phyloP scores from a whole-genome alignment of 2,888 invertebrate genomes.

The Tachina lurida region DNA sequence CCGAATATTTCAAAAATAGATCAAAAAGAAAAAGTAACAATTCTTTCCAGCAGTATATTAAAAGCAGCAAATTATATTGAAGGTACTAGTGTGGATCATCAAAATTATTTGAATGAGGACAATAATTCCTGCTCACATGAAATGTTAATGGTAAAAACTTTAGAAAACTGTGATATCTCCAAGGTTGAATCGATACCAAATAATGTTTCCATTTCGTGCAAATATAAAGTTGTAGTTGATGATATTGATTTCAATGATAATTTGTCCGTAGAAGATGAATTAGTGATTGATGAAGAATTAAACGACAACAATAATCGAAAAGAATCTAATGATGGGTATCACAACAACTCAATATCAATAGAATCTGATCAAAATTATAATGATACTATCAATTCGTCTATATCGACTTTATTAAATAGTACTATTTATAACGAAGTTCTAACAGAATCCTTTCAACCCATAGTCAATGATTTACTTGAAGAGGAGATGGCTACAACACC shows the following conservation, averaged over 20 bases:
- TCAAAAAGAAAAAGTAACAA: not conserved
- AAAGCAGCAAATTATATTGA: not conserved
- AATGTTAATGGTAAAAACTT: not conserved
- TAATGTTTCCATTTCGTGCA: not conserved
- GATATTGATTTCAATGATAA: constrained; percentile 28
- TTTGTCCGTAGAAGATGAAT: constrained; percentile 38
- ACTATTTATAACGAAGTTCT: constrained; percentile 53
- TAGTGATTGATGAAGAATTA: constrained; percentile 44
- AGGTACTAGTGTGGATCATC: not conserved
- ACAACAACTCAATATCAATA: not conserved
- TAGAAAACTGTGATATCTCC: not conserved
- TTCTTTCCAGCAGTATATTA: not conserved
- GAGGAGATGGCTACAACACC: not conserved
- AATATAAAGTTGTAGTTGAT: not conserved
- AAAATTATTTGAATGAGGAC: not conserved
- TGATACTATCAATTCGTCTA: constrained; percentile 27
- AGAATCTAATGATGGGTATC: not conserved
- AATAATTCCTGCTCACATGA: not conserved
- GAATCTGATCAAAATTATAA: constrained; percentile 34
- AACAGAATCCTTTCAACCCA: constrained; percentile 42
- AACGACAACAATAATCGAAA: not conserved
- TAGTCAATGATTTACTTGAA: constrained; percentile 39
- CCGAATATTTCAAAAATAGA: not conserved
- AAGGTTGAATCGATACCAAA: not conserved
- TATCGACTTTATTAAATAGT: constrained; percentile 45